Evolutionary conservation across 1,140 invertebrate species (phyloP), one percentile per base, ranked within the genome.

Genomic region (Tribolium madens): DNA sequence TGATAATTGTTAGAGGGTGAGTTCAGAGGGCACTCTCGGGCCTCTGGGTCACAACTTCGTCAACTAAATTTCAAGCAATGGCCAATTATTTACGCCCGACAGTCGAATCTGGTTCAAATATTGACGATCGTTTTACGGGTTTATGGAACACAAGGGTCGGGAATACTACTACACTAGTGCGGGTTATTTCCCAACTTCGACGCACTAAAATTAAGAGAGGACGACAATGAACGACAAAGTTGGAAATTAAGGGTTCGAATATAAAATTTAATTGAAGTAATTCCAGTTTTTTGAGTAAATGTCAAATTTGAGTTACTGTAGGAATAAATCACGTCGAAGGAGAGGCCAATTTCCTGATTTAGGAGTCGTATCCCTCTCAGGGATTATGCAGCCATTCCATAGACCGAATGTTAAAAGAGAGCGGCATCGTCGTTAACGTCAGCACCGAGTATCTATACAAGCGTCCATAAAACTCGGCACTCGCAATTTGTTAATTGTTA

Each of bases 1-100:
- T 79, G 78, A 77, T 79, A 79, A 79, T 79, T 79, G 77, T 79
- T 79, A 79, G 64, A 76, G 79, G 79, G 76, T 71, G 46, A 74
- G 73, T 76, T 78, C 71, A n/a, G n/a, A n/a, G n/a, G n/a, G n/a
- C 77, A 80, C 79, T 80, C 74, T 12, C 21, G 79, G 79, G 76
- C 77, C 64, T 74, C 76, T 14, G 79, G 79, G 76, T 79, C 64
- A 76, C 76, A 75, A 79, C 75, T 79, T 79, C 76, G 71, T 79
- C 78, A 75, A 78, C 72, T 78, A 75, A 57, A 78, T 68, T 75
- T 48, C 72, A 26, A 26, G 36, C 42, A 71, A 71, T 71, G 21
- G 17, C 69, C 69, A 71, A 71, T 71, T 71, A 72, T 33, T 50
- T 48, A 13, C 70, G 46, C 13, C 70, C 36, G 47, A 18, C 70